phyloP scores from a whole-genome alignment of 2,888 invertebrate species.

The Glaucopsyche alexis region DNA sequence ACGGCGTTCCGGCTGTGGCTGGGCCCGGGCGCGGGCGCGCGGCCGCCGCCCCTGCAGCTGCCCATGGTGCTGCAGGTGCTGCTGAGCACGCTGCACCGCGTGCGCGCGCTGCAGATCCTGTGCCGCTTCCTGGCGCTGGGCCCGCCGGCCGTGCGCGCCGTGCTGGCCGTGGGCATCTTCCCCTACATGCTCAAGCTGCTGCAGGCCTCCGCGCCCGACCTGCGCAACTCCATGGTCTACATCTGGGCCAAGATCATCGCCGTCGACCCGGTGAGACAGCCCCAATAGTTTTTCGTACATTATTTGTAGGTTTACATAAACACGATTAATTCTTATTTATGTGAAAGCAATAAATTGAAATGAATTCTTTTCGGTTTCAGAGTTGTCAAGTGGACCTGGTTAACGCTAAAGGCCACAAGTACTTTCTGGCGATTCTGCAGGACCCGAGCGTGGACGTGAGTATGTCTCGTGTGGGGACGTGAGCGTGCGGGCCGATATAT shows the following conservation, averaged over 20 bases:
- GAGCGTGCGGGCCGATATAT: too few species aligned
- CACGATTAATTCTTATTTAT: background rate
- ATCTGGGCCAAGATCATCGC: slow-evolving; percentile 99
- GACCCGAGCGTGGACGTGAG: slow-evolving; percentile 91
- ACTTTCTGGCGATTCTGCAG: slow-evolving; percentile 94
- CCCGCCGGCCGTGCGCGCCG: slow-evolving; percentile 92
- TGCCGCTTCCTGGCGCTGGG: slow-evolving; percentile 97
- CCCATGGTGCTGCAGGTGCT: slow-evolving; percentile 97
- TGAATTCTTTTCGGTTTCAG: slow-evolving; percentile 68
- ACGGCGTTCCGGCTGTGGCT: slow-evolving; percentile 99
- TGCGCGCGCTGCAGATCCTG: slow-evolving; percentile 95
- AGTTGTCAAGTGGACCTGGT: slow-evolving; percentile 97
- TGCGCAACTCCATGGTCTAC: slow-evolving; percentile 95
- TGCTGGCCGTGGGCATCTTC: slow-evolving; percentile 98
- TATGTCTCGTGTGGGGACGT: slow-evolving; percentile 42
- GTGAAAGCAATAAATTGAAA: background rate
- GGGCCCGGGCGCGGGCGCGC: slow-evolving; percentile 81
- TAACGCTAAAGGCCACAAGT: slow-evolving; percentile 95
- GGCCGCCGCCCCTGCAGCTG: slow-evolving; percentile 96
- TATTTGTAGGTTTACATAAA: too few species aligned
- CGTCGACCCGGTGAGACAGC: slow-evolving; percentile 89
- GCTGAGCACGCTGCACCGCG: slow-evolving; percentile 87
- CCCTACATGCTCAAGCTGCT: slow-evolving; percentile 98
- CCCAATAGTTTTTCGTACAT: background rate
- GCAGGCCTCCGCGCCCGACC: slow-evolving; percentile 95